Evolutionary conservation across 2,113 vertebrate genomes (phyloP), one percentile per base, ranked within the genome.

Genomic region (Toxotes jaculatrix): DNA sequence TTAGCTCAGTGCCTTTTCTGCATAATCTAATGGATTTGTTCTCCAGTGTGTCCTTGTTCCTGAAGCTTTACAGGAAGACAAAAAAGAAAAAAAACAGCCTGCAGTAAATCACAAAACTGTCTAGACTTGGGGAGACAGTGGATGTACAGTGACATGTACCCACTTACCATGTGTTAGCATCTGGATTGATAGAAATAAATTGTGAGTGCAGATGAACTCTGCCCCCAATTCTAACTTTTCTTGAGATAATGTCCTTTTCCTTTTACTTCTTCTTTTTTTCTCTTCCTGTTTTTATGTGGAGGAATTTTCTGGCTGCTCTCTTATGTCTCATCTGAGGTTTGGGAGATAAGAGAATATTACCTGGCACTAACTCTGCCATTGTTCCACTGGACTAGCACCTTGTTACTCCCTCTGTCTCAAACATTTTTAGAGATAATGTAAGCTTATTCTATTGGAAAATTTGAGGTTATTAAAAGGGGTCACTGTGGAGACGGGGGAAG

Each of bases 341-440:
- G 1, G 0, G 10, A 78, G 91, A 92, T 91, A 90, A 90, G 80
- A 83, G 68, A 86, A 84, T 89, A 90, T 88, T 88, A 90, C 87
- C 83, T 84, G 70, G 86, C 74, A 65, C 80, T 61, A 74, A 82
- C 80, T 38, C 77, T 36, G 64, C 83, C 78, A 84, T 88, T 92
- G 85, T 94, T 93, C 78, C 64, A 67, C 38, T 45, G 74, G 75
- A 75, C 85, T 21, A 40, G 74, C 76, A 68, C 76, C 79, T 81
- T 89, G 85, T 83, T 87, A 56, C 72, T 79, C 65, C 67, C 64
- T 57, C 60, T 61, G 70, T 80, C 27, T 87, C 62, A 82, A 77
- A 75, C 79, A 73, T 87, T 87, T 86, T 49, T 63, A 60, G 47
- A 86, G 88, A 90, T 91, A 87, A 90, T 82, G 55, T 36, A 49